Base-by-base conservation (phyloP, 92 coral and sea anemone species). In the Pocillopora meandrina region DNA sequence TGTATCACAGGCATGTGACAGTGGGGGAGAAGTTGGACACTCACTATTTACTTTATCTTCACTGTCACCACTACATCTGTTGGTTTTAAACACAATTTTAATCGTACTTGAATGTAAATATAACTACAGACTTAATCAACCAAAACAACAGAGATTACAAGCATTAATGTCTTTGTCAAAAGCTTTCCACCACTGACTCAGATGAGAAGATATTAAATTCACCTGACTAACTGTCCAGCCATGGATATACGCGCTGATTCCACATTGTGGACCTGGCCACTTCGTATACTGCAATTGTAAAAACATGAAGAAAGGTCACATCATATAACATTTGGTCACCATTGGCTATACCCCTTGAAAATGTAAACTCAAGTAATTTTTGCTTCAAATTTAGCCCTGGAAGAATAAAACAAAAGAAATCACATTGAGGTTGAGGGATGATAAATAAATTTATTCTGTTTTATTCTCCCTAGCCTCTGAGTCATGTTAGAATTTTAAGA, bases 241-340 rank as follows among this genome's bases (percentile, higher is more conserved):
- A 96, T 92, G 56, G 99, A 94, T 36, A 94, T 88, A 76, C 91
- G 91, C 42, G 99, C 99, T 47, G 99, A 96, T 77, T 96, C 92
- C 70, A 96, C 91, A 90, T 95, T 96, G 65, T 90, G 98, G 21
- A 94, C 73, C 76, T 96, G 99, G 11, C 99, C 99, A 81, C 98
- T 96, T 84, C 99, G 86, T 2, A 96, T 72, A 80, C 99, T 96
- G 76, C 63, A 69, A 59, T 75, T 21, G 20, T 76, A 57, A 61
- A 9, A 23, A 1, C 3, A 33, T 9, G 7, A 12, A 26, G 11
- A 70, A 31, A 42, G 52, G 52, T 42, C 8, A 42, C 52, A 7
- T 42, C 8, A 42, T 42, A 42, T 42, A 42, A 7, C 8, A 7
- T 7, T 42, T 7, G 7, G 8, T 42, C 52, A 42, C 52, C 8